Base-by-base conservation (phyloP, 2,888 invertebrate genomes). In the Mesorhabditis belari region DNA sequence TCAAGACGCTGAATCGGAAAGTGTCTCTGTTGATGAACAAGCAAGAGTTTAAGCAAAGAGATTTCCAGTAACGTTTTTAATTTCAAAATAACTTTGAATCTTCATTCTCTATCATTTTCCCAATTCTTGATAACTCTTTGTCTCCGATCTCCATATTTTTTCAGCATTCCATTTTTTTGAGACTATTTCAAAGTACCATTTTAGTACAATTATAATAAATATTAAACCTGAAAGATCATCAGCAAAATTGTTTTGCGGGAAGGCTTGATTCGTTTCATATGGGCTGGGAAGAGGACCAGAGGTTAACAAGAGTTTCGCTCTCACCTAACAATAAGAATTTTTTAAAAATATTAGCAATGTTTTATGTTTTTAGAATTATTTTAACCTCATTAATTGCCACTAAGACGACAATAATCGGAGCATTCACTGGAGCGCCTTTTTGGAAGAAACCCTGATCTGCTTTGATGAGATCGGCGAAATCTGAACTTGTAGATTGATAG, bases 251-350 rank as follows among this genome's bases (percentile, higher is more conserved):
- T n/a, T n/a, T n/a, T n/a, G n/a, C n/a, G n/a, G n/a, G n/a, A n/a
- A n/a, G n/a, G n/a, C 12, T 35, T 61, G 54, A 52, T 63, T 63
- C 6, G 55, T 52, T 23, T 72, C 69, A 61, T 76, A 77, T 3
- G 77, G 77, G 4, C 76, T 76, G 1, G 76, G 70, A 5, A 71
- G 63, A 5, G 72, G 61, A 23, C 73, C 75, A 61, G 64, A 65
- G 12, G 76, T 75, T 12, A 77, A 62, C 3, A 77, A 52, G 4
- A 77, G 61, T 58, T 73, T 63, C 6, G 69, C 61, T 44, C 70
- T 63, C n/a, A 76, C 58, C 77, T 75, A 55, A n/a, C 63, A 67
- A 57, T 26, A 53, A 19, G 6, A 17, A n/a, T n/a, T n/a, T n/a
- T n/a, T n/a, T n/a, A n/a, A n/a, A n/a, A n/a, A n/a, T n/a, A n/a